A percentile compares a stretch with the other conserved stretches of the same genome.
Evolutionary conservation across 1,140 invertebrate species (phyloP).

Genomic region (Bathynomus jamesi): DNA sequence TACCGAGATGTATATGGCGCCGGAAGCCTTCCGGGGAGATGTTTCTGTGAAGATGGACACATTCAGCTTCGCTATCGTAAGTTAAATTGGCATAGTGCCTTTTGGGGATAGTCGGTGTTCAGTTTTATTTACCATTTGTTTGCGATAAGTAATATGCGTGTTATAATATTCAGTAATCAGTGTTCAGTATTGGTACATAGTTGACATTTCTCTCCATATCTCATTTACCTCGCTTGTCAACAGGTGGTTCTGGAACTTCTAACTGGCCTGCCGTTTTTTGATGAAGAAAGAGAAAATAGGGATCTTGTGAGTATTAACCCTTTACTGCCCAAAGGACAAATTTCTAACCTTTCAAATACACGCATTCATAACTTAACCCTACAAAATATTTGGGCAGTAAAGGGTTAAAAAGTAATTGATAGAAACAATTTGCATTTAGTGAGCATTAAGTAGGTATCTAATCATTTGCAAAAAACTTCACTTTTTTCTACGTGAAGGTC

Average conservation of each 20-base stretch:
- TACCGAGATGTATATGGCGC: conserved; percentile 66
- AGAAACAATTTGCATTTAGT: too few species aligned
- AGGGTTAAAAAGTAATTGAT: too few species aligned
- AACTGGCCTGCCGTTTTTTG: conserved; percentile 55
- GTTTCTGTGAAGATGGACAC: conserved; percentile 65
- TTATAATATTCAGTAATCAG: too few species aligned
- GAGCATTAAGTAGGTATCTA: too few species aligned
- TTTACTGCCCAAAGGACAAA: too few species aligned
- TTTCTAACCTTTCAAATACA: neutral
- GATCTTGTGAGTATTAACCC: conserved; percentile 42
- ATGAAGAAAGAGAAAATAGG: conserved; percentile 47
- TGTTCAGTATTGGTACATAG: too few species aligned
- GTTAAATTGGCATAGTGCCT: conserved; percentile 13
- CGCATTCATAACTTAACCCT: too few species aligned
- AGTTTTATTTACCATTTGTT: neutral
- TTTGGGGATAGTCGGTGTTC: too few species aligned
- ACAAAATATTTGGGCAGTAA: too few species aligned
- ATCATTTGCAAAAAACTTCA: too few species aligned
- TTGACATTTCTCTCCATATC: neutral
- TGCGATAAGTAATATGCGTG: neutral
- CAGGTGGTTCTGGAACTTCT: conserved; percentile 57
- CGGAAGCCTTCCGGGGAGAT: conserved; percentile 60
- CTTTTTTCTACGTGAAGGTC: too few species aligned
- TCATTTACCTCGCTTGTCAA: too few species aligned
- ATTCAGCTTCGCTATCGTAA: conserved; percentile 67